Evolutionary conservation across 2,113 vertebrate species (phyloP).

Genomic region (Hippocampus abdominalis): DNA sequence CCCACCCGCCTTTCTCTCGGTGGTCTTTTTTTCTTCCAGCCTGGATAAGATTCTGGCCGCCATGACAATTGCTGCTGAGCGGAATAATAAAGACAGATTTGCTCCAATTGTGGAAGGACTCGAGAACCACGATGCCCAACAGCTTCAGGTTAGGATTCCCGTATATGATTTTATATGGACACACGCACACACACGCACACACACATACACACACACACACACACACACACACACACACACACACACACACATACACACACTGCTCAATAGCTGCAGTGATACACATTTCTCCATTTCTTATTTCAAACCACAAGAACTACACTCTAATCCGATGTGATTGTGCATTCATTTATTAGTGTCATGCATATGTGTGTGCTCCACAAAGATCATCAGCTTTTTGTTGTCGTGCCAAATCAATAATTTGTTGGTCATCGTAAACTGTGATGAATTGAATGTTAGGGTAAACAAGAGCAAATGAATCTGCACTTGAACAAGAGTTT

Average conservation of each 20-base stretch:
- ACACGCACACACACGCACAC: no score
- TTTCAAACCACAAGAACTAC: neutral
- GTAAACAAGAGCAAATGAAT: neutral
- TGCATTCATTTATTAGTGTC: neutral
- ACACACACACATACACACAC: neutral
- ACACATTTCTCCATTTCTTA: neutral
- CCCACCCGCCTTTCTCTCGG: constrained; percentile 42
- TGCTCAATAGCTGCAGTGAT: neutral
- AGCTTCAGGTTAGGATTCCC: constrained; percentile 79
- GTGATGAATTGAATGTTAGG: neutral
- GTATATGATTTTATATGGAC: neutral
- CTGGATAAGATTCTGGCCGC: constrained; percentile 92
- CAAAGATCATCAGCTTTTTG: neutral
- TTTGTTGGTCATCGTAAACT: neutral
- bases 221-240: no score
- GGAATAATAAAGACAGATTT: constrained; percentile 89
- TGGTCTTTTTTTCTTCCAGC: constrained; percentile 61
- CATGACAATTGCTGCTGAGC: constrained; percentile 91
- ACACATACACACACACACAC: no score
- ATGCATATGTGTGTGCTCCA: neutral
- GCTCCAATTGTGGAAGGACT: constrained; percentile 91
- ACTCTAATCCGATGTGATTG: neutral
- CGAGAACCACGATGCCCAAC: constrained; percentile 92
- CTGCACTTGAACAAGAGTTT: neutral
- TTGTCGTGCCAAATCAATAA: neutral